These are phyloP conservation scores for Ia io DNA, from an alignment of 2,113 vertebrate species.

Conservation along the genomic window DNA sequence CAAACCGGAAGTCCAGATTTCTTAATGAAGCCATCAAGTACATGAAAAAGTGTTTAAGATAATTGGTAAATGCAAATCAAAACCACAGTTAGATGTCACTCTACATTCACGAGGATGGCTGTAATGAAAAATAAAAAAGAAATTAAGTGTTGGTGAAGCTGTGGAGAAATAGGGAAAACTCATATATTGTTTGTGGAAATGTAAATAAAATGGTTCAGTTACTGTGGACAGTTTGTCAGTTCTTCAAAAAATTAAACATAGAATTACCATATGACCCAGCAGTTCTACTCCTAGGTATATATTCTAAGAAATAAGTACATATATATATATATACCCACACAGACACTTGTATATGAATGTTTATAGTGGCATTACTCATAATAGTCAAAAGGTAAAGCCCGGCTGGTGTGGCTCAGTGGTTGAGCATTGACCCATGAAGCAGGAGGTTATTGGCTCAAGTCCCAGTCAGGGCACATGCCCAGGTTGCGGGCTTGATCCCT, in stretches of 20 bases:
- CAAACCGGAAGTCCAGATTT: conserved; percentile 2
- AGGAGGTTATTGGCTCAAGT: too few species aligned
- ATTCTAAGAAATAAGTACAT: background rate
- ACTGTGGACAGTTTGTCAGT: background rate
- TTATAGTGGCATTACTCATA: background rate
- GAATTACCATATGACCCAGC: background rate
- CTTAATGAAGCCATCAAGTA: background rate
- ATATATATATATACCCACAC: background rate
- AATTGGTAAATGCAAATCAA: background rate
- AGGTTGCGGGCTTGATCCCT: background rate
- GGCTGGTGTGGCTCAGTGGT: too few species aligned
- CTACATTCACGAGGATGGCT: background rate
- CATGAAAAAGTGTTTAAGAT: background rate
- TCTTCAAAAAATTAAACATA: background rate
- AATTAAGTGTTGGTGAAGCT: background rate
- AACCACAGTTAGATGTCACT: background rate
- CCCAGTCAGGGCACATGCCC: background rate
- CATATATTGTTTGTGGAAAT: background rate
- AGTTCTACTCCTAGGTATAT: background rate
- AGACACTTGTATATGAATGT: background rate
- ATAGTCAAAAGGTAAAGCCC: background rate
- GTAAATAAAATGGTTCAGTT: background rate
- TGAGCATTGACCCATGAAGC: too few species aligned
- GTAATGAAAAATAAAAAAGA: background rate
- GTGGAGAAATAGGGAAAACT: background rate